A percentile compares a stretch with the other conserved stretches of the same genome.
Evolutionary conservation across 2,888 invertebrate genomes (phyloP).

Genomic region (Cosmorhoe ocellata): DNA sequence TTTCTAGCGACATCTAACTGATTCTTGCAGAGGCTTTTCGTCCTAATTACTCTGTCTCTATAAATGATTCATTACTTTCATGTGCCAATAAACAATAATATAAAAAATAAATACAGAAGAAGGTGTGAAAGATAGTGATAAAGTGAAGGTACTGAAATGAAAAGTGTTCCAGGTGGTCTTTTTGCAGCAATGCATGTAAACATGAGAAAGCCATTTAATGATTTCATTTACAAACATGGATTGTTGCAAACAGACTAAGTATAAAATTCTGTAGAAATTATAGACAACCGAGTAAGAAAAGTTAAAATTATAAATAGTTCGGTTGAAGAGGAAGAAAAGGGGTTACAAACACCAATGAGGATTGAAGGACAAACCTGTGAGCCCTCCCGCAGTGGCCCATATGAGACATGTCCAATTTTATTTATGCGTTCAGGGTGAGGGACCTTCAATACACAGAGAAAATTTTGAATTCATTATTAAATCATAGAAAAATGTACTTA

Average conservation of each 20-base stretch:
- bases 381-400: conserved; percentile 86
- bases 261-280: conserved; percentile 44
- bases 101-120: conserved; percentile 45
- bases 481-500: conserved; percentile 46
- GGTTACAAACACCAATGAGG: conserved; percentile 80
- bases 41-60: conserved; percentile 39
- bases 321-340: conserved; percentile 66
- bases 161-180: conserved; percentile 56
- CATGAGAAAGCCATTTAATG: conserved; percentile 17
- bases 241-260: conserved; percentile 63
- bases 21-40: conserved; percentile 73
- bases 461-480: conserved; percentile 71
- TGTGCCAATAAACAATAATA: conserved; percentile 80
- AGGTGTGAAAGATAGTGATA: conserved; percentile 32
- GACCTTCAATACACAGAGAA: conserved; percentile 85
- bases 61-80: conserved; percentile 67
- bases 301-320: conserved; percentile 49
- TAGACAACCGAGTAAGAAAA: conserved; percentile 51
- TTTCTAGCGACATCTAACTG: conserved; percentile 41
- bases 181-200: conserved; percentile 58
- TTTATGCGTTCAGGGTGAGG: conserved; percentile 84
- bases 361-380: conserved; percentile 84
- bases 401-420: conserved; percentile 85
- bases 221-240: conserved; percentile 32
- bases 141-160: conserved; percentile 55